Evolutionary conservation across 1,140 invertebrate genomes (phyloP), one percentile per base, ranked within the genome.

Genomic region (Calliphora vicina): DNA sequence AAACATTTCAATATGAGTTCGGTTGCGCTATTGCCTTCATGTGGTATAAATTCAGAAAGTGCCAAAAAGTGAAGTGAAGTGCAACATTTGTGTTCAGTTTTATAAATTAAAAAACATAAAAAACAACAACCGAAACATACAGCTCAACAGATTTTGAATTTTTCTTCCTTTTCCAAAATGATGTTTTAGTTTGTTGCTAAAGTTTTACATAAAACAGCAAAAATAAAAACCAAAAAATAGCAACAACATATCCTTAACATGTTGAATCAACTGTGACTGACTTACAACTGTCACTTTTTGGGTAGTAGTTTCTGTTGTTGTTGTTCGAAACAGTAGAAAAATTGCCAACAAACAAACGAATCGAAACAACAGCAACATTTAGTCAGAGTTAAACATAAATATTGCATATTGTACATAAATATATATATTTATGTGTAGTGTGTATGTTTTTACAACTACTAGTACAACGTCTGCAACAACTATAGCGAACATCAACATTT

Each of bases 231-330:
- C 42, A 43, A 6, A 50, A 50, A 67, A 67, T 23, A 67, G 9
- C 61, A 67, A 57, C 50, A 67, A 67, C 1, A 50, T 67, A 25
- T 67, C 61, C 23, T 67, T 67, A 67, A 67, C 61, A 67, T 67
- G 61, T 67, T 67, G 20, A 67, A 67, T 67, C 61, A 67, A 67
- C 61, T 67, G 61, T 67, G 61, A 67, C 61, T 67, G 61, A 67
- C 61, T 67, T 67, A 67, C 61, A 67, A 67, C 23, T 67, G 61
- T 67, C 61, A 67, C 61, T 67, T 67, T 67, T 67, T 67, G n/a
- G 45, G n/a, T 67, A 23, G 57, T 23, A 67, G n/a, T 23, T 61
- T n/a, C n/a, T 61, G 50, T 61, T 61, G 50, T 17, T 9, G n/a
- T 67, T 57, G 15, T 57, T 57, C n/a, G 50, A 4, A 67, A 25